These are phyloP conservation scores for Sepiola atlantica DNA, from an alignment of 2,888 invertebrate genomes.

Conservation along the genomic window DNA sequence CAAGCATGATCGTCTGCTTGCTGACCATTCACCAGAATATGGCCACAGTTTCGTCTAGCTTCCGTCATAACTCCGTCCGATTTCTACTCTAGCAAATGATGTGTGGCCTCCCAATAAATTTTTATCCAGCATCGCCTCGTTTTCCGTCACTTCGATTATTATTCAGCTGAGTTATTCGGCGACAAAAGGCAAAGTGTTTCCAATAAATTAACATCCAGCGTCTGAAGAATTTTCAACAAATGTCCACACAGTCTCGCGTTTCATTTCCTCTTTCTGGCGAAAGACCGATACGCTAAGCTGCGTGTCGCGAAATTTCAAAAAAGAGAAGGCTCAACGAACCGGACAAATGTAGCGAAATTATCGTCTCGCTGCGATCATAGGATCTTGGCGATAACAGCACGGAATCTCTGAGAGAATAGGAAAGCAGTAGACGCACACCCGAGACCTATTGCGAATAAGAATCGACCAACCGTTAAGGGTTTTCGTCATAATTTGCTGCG, in stretches of 20 bases:
- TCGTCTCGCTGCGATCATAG: neutral
- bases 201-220: neutral
- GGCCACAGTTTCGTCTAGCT: neutral
- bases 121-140: neutral
- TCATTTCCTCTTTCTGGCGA: neutral
- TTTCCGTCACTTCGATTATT: neutral
- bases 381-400: neutral
- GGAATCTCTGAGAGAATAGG: neutral
- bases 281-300: constrained; percentile 14
- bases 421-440: neutral
- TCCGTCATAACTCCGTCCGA: constrained; percentile 22
- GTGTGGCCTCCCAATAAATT: constrained; percentile 4
- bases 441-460: neutral
- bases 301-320: constrained; percentile 1
- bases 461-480: neutral
- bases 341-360: neutral
- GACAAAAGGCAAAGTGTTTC: neutral
- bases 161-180: neutral
- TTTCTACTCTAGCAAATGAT: neutral
- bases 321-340: neutral
- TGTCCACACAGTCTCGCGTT: neutral
- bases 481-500: neutral
- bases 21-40: neutral
- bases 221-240: constrained; percentile 23
- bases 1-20: neutral